phyloP scores from a whole-genome alignment of 2,113 vertebrate genomes.

The Callaeas wilsoni region DNA sequence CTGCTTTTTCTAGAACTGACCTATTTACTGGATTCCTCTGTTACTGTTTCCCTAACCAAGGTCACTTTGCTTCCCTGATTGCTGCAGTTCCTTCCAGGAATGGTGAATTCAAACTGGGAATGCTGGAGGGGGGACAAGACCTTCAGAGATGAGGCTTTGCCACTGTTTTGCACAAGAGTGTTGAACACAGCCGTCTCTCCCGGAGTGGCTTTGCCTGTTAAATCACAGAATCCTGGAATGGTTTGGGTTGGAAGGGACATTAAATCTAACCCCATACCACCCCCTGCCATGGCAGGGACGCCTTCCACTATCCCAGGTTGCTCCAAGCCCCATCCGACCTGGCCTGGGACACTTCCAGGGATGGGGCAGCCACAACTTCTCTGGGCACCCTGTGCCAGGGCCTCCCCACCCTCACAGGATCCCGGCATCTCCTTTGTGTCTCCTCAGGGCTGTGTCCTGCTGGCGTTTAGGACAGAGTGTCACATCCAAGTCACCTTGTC shows the following conservation, averaged over 20 bases:
- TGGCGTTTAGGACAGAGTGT: background rate
- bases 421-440: background rate
- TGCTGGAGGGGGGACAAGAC: background rate
- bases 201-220: background rate
- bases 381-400: background rate
- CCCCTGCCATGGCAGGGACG: background rate
- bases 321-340: background rate
- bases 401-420: background rate
- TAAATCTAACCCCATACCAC: background rate
- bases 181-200: background rate
- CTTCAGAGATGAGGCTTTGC: background rate
- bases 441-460: background rate
- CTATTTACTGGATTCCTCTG: background rate
- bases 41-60: background rate
- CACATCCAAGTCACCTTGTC: background rate
- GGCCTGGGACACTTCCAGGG: background rate
- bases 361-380: background rate
- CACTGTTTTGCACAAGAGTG: background rate
- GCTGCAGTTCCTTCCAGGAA: background rate
- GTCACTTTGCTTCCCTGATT: background rate
- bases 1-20: background rate
- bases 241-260: background rate
- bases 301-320: fast-evolving
- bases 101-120: background rate
- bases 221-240: background rate